phyloP scores from a whole-genome alignment of 1,140 invertebrate genomes.

The Apis dorsata region DNA sequence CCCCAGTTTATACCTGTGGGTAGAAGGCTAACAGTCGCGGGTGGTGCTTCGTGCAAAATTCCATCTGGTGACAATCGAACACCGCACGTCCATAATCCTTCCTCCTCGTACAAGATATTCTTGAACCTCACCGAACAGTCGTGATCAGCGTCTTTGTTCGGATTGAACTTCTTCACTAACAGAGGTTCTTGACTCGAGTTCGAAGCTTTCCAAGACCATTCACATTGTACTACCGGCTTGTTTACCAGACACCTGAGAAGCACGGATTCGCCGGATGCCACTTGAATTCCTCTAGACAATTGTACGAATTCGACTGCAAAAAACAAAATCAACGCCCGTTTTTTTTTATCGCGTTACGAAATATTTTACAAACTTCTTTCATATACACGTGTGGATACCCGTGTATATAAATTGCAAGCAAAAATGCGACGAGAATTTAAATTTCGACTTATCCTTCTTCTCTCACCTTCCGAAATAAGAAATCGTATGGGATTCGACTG shows the following conservation, averaged over 20 bases:
- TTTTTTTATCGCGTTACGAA: not conserved
- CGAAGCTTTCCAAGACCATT: conserved; percentile 77
- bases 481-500: conserved; percentile 71
- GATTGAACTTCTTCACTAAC: conserved; percentile 73
- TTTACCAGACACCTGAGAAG: conserved; percentile 75
- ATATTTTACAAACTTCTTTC: too few species aligned
- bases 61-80: conserved; percentile 72
- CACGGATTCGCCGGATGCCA: conserved; percentile 76
- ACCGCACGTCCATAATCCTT: conserved; percentile 78
- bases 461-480: conserved; percentile 75
- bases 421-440: not conserved
- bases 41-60: conserved; percentile 74
- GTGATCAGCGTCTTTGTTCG: conserved; percentile 74
- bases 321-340: not conserved
- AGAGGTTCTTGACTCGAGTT: conserved; percentile 73
- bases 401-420: too few species aligned
- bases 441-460: not conserved
- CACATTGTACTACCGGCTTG: conserved; percentile 77
- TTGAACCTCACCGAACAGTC: conserved; percentile 78
- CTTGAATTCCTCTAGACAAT: conserved; percentile 76
- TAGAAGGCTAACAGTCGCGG: conserved; percentile 75
- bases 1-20: conserved; percentile 66
- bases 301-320: conserved; percentile 77
- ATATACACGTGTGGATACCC: too few species aligned
- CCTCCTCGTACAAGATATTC: conserved; percentile 77